A percentile compares a stretch with the other conserved stretches of the same genome.
Evolutionary conservation across 2,113 vertebrate genomes (phyloP).

Genomic region (Tamias sibiricus): DNA sequence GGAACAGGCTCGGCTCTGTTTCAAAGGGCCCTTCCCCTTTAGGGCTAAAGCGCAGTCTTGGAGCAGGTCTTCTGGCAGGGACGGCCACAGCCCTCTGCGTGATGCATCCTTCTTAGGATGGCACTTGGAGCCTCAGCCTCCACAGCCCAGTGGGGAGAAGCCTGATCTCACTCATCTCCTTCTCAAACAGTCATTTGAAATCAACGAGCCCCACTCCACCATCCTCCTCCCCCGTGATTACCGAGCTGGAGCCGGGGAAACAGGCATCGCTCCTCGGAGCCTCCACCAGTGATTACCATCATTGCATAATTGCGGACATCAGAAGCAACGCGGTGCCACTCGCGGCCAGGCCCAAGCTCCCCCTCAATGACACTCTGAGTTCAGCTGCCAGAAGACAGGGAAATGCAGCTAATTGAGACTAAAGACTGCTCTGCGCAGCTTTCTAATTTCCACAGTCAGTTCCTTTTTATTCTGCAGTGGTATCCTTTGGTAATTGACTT

Average conservation of each 20-base stretch:
- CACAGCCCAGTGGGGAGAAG: neutral
- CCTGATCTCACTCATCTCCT: neutral
- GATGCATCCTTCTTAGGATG: neutral
- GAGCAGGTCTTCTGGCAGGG: neutral
- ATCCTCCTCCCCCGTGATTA: constrained; percentile 63
- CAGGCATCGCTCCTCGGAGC: constrained; percentile 51
- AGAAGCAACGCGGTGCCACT: neutral
- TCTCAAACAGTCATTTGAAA: constrained; percentile 69
- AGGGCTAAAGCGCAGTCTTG: constrained; percentile 13
- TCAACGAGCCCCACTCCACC: constrained; percentile 49
- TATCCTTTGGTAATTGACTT: constrained; percentile 62
- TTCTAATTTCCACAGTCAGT: constrained; percentile 52
- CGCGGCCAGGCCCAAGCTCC: constrained; percentile 35
- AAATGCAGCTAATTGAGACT: constrained; percentile 51
- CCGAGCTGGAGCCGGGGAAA: constrained; percentile 66
- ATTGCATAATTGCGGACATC: constrained; percentile 66
- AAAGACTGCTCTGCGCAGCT: neutral
- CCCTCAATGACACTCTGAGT: neutral
- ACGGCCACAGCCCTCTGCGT: neutral
- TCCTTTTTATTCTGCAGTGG: constrained; percentile 60
- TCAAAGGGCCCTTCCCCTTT: neutral
- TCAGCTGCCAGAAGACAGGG: constrained; percentile 15
- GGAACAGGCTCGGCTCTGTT: neutral
- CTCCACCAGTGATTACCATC: constrained; percentile 44
- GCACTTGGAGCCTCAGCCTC: neutral